A percentile compares a stretch with the other conserved stretches of the same genome.
These are phyloP conservation scores for Prenolepis imparis DNA, from an alignment of 2,888 invertebrate species.

Conservation along the genomic window DNA sequence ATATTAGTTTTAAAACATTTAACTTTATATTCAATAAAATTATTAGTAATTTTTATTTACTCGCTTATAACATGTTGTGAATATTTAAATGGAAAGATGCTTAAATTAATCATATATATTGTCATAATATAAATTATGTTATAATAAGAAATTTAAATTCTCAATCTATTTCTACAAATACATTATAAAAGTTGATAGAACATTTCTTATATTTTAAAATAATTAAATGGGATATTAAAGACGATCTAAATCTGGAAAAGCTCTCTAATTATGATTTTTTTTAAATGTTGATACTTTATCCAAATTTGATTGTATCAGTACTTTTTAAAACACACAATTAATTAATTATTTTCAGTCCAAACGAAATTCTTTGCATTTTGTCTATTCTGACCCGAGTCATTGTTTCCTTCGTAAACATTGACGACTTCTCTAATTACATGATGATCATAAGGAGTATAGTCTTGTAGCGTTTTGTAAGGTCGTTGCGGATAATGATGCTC, in stretches of 20 bases:
- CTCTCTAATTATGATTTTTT: background rate
- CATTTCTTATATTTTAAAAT: slow-evolving; percentile 2
- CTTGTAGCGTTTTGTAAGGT: slow-evolving; percentile 72
- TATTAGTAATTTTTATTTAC: background rate
- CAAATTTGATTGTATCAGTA: background rate
- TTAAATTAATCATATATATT: background rate
- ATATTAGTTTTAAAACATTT: background rate
- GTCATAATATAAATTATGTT: background rate
- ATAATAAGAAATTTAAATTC: background rate
- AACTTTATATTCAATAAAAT: background rate
- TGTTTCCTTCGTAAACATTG: slow-evolving; percentile 81
- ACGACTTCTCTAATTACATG: slow-evolving; percentile 83
- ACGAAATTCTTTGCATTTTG: slow-evolving; percentile 79
- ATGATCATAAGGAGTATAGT: slow-evolving; percentile 74
- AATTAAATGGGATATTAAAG: background rate
- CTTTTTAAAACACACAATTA: background rate
- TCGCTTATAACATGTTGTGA: background rate
- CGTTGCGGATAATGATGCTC: slow-evolving; percentile 73
- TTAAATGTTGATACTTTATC: background rate
- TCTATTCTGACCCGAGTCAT: slow-evolving; percentile 59
- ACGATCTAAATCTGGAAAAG: background rate
- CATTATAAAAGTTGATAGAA: background rate
- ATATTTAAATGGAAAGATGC: background rate
- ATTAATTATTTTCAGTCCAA: slow-evolving; percentile 77
- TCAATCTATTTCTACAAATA: background rate